Conservation (phyloP, 2,113 vertebrate species). For the Pantherophis guttatus region DNA sequence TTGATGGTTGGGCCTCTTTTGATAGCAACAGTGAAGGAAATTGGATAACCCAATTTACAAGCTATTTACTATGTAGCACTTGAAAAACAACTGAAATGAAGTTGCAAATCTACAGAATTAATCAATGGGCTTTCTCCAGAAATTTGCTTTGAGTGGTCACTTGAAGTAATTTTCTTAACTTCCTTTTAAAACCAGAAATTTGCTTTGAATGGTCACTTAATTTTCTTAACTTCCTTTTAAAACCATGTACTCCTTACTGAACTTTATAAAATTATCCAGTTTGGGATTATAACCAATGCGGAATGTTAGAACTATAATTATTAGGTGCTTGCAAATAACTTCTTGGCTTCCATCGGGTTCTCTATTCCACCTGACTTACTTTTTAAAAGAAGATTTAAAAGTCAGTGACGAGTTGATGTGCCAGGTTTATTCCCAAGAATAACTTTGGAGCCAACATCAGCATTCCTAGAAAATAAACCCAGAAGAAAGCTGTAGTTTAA, state of each 20-base stretch:
- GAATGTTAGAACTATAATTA: not conserved
- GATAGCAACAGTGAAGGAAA: not conserved
- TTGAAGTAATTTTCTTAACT: not conserved
- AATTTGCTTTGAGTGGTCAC: not conserved
- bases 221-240: not conserved
- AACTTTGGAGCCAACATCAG: not conserved
- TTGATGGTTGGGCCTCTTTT: not conserved
- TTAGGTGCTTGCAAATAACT: not conserved
- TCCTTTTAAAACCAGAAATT: not conserved
- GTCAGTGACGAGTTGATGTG: not conserved
- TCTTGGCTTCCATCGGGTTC: not conserved
- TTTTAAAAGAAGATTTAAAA: not conserved
- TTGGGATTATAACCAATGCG: not conserved
- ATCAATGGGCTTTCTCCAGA: not conserved
- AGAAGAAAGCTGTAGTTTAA: not conserved
- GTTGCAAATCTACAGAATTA: not conserved
- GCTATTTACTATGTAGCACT: not conserved
- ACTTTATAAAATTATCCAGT: not conserved
- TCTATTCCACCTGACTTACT: not conserved
- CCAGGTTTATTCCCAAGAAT: not conserved
- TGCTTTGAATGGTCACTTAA: not conserved
- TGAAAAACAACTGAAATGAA: not conserved
- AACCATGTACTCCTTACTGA: not conserved
- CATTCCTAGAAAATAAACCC: not conserved
- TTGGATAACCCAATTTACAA: not conserved